Evolutionary conservation across 2,113 vertebrate species (phyloP).

Genomic region (Neogobius melanostomus): DNA sequence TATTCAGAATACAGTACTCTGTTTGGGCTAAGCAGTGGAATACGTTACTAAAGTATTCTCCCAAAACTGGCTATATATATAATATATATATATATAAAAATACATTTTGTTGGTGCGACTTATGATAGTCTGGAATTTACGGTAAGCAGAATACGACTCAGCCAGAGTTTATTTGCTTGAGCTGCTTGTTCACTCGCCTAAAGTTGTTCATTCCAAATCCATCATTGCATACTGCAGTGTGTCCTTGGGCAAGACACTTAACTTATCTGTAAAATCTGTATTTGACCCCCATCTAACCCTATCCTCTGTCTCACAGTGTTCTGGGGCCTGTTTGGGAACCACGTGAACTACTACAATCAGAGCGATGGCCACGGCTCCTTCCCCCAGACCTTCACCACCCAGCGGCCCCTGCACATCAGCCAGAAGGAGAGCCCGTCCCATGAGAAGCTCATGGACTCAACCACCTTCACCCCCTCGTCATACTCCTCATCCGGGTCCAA

Average conservation of each 20-base stretch:
- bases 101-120: too few species aligned
- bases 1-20: too few species aligned
- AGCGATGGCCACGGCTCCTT: constrained; percentile 87
- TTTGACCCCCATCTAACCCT: not conserved
- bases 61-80: too few species aligned
- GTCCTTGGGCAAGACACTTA: not conserved
- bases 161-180: too few species aligned
- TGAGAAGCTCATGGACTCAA: constrained; percentile 95
- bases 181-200: too few species aligned
- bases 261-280: too few species aligned
- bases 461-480: constrained; percentile 96
- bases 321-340: constrained; percentile 96
- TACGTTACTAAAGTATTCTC: too few species aligned
- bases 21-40: too few species aligned
- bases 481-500: constrained; percentile 97
- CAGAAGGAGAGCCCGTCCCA: constrained; percentile 94
- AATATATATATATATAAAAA: too few species aligned
- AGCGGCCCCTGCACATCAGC: constrained; percentile 95
- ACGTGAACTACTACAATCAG: constrained; percentile 95
- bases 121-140: too few species aligned
- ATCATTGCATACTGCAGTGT: not conserved
- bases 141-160: too few species aligned
- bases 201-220: not conserved
- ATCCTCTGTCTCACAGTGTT: constrained; percentile 74
- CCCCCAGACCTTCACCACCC: constrained; percentile 95